Evolutionary conservation across 1,140 invertebrate genomes (phyloP), one percentile per base, ranked within the genome.

Genomic region (Heliconius congener): DNA sequence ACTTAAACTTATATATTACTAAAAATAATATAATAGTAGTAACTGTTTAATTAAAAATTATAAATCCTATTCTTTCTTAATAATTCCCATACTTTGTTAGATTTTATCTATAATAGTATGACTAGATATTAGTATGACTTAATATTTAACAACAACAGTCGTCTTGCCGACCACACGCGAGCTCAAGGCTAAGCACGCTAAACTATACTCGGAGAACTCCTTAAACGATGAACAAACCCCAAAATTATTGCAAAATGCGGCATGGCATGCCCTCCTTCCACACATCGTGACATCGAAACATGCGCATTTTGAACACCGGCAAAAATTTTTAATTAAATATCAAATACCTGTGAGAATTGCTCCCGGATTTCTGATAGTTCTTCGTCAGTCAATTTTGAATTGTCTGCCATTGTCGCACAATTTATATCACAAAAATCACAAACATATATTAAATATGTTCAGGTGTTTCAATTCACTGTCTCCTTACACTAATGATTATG

Each of bases 321-420:
- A 74, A 71, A 73, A 18, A 55, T 74, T 13, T 50, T 70, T 81
- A 81, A 71, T 81, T 46, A 81, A 84, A 74, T 74, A 42, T 52
- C 73, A 85, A 79, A 80, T 90, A 95, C 94, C 93, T 94, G 94
- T 77, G 91, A 82, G 84, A 95, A 95, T 77, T 94, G 92, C 85
- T 95, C 94, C 82, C 86, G 88, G 87, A 95, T 95, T 84, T 95
- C 94, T 46, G 87, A 74, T 74, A 88, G 87, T 85, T 95, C 94
- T 77, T 95, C 94, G 42, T 94, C 93, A 71, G 94, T 95, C 85
- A 95, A 90, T 91, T 93, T 94, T 78, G 91, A 88, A 91, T 94
- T 92, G 86, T 95, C 94, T 90, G 94, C 91, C 93, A 94, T 94
- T 83, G 86, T 92, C 87, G 86, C 86, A 83, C 83, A 89, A 77